These are phyloP conservation scores for Proterorhinus semilunaris DNA, from an alignment of 2,113 vertebrate genomes.

Conservation along the genomic window DNA sequence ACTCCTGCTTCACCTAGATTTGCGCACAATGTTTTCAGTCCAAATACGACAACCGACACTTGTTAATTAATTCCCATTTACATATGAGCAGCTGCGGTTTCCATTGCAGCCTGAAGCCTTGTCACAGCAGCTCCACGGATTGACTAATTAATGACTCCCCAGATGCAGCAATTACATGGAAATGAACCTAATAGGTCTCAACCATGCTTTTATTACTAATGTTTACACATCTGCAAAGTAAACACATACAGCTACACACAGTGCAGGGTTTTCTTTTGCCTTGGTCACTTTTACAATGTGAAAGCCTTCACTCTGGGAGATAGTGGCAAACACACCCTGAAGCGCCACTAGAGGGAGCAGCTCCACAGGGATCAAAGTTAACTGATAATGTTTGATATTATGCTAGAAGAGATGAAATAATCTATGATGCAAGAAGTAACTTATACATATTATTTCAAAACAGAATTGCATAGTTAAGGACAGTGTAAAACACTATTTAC, in stretches of 20 bases:
- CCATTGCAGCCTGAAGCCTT: slow-evolving; percentile 71
- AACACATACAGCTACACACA: slow-evolving; percentile 27
- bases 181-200: slow-evolving; percentile 75
- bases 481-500: too few species aligned
- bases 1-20: slow-evolving; percentile 78
- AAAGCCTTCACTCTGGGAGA: slow-evolving; percentile 4
- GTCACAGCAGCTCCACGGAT: slow-evolving; percentile 80
- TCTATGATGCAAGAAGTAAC: neutral
- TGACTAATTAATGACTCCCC: slow-evolving; percentile 85
- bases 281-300: neutral
- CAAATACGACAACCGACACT: slow-evolving; percentile 83
- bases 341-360: slow-evolving; percentile 70
- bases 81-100: slow-evolving; percentile 82
- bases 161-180: slow-evolving; percentile 75
- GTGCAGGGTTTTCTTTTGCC: neutral
- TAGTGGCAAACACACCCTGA: neutral
- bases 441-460: too few species aligned
- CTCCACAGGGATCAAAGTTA: slow-evolving; percentile 44
- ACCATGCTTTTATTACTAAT: slow-evolving; percentile 43
- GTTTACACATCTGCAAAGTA: slow-evolving; percentile 57
- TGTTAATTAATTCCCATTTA: slow-evolving; percentile 92
- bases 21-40: slow-evolving; percentile 88
- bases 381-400: slow-evolving; percentile 9
- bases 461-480: too few species aligned
- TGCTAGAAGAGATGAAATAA: neutral